Percentiles rank a stretch among this genome's conserved stretches.
These are phyloP conservation scores for Apantesis nais DNA, from an alignment of 2,888 invertebrate genomes.

Conservation along the genomic window DNA sequence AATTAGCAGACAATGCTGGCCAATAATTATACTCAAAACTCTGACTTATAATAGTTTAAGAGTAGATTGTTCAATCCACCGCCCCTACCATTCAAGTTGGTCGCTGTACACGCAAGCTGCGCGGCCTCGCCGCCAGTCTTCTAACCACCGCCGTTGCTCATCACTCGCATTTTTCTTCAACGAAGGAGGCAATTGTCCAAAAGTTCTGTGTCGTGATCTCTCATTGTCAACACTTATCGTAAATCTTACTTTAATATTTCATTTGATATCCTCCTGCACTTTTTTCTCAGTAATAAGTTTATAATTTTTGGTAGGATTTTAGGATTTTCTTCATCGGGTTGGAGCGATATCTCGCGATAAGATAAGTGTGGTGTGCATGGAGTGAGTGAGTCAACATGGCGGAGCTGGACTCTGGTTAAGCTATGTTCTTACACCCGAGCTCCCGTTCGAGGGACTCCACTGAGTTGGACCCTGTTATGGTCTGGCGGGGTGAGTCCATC, in stretches of 20 bases:
- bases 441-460: constrained; percentile 76
- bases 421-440: constrained; percentile 82
- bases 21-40: constrained; percentile 25
- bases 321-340: constrained; percentile 34
- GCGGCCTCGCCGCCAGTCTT: constrained; percentile 38
- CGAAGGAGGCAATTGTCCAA: constrained; percentile 40
- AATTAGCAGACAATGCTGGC: constrained; percentile 2
- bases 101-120: constrained; percentile 33
- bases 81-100: constrained; percentile 56
- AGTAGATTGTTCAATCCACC: constrained; percentile 55
- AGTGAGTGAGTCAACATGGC: constrained; percentile 75
- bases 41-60: constrained; percentile 45
- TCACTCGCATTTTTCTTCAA: constrained; percentile 61
- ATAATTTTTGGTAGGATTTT: constrained; percentile 48
- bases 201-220: constrained; percentile 57
- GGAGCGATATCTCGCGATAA: constrained; percentile 34
- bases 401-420: constrained; percentile 80
- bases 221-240: constrained; percentile 26
- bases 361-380: constrained; percentile 59
- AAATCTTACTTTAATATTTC: constrained; percentile 5
- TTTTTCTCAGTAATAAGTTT: constrained; percentile 15
- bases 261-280: constrained; percentile 5
- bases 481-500: constrained; percentile 78
- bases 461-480: constrained; percentile 77
- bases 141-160: constrained; percentile 51